Percentiles rank a stretch among this genome's conserved stretches.
Evolutionary conservation across 2,888 invertebrate species (phyloP).

Genomic region (Conchocele bisecta): DNA sequence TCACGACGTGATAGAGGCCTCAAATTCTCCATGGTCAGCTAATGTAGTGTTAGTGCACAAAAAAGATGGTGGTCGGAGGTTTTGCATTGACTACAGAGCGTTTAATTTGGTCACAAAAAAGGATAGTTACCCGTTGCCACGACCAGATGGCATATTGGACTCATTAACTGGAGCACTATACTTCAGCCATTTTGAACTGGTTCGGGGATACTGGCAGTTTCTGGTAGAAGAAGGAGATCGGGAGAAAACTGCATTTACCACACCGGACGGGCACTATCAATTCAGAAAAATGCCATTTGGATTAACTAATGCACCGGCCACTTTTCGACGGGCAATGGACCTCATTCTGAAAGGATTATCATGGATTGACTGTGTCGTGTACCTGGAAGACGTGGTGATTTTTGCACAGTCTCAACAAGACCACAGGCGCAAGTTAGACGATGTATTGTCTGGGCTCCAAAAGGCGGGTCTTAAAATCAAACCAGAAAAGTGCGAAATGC

Average conservation of each 20-base stretch:
- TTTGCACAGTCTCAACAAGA: constrained; percentile 10
- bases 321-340: constrained; percentile 20
- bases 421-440: constrained; percentile 1
- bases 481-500: constrained; percentile 15
- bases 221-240: not conserved
- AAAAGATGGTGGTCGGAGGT: constrained; percentile 6
- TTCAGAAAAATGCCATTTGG: constrained; percentile 13
- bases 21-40: constrained; percentile 8
- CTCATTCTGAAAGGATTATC: constrained; percentile 9
- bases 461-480: constrained; percentile 16
- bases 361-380: constrained; percentile 5
- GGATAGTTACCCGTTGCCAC: constrained; percentile 2
- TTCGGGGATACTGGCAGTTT: constrained; percentile 18
- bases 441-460: constrained; percentile 2
- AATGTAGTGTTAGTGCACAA: constrained; percentile 4
- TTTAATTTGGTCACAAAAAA: constrained; percentile 5
- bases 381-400: constrained; percentile 24
- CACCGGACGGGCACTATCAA: constrained; percentile 14
- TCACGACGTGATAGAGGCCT: constrained; percentile 15
- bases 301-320: constrained; percentile 2
- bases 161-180: constrained; percentile 8
- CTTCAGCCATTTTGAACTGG: constrained; percentile 2
- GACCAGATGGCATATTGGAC: constrained; percentile 9
- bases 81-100: not conserved
- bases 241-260: constrained; percentile 20